These are phyloP conservation scores for Deroplatys truncata DNA, from an alignment of 2,888 invertebrate species.

Conservation along the genomic window DNA sequence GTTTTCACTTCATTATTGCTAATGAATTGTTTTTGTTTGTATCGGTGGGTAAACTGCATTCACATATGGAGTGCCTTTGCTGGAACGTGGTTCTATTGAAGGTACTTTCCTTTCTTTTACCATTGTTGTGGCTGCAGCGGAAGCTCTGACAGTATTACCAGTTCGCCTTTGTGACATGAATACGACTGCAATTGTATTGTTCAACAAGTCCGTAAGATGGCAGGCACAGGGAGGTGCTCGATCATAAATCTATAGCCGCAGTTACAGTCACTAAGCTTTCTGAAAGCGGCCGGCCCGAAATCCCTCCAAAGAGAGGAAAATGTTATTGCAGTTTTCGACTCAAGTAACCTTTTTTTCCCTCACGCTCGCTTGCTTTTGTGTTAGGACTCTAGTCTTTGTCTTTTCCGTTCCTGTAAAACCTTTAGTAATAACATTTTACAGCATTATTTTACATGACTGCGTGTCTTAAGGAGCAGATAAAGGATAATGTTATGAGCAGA, in stretches of 20 bases:
- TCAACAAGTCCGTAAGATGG: not conserved
- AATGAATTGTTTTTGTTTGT: no score
- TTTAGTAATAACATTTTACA: conserved; percentile 2
- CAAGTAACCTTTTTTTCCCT: not conserved
- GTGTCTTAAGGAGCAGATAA: not conserved
- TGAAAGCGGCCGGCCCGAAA: not conserved
- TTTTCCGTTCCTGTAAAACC: conserved; percentile 4
- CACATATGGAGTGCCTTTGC: no score
- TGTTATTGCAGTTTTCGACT: conserved; percentile 7
- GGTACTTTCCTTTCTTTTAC: no score
- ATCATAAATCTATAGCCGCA: conserved; percentile 5
- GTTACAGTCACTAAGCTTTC: not conserved
- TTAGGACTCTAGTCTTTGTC: not conserved
- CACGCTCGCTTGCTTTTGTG: not conserved
- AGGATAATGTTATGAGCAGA: not conserved
- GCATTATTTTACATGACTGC: conserved; percentile 8
- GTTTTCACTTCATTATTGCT: no score
- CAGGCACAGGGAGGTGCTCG: not conserved
- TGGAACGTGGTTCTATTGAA: no score
- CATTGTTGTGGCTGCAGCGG: no score
- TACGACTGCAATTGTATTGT: not conserved
- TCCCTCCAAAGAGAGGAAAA: not conserved
- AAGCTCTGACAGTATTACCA: not conserved
- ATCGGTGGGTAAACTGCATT: no score
- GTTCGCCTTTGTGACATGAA: not conserved